Percentiles rank a stretch among this genome's conserved stretches.
These are phyloP conservation scores for Scolanthus callimorphus DNA, from an alignment of 92 coral and sea anemone genomes.

Conservation along the genomic window DNA sequence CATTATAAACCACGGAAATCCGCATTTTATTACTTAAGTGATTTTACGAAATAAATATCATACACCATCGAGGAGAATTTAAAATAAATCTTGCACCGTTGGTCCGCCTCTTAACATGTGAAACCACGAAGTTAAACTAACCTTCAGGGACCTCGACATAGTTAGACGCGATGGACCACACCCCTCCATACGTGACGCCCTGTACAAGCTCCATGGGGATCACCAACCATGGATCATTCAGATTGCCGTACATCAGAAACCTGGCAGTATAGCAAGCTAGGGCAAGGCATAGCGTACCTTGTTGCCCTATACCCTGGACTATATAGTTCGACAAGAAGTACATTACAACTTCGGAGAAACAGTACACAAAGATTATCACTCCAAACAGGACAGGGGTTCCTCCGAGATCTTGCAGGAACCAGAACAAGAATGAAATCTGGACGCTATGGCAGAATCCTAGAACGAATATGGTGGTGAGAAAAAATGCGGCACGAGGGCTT, in stretches of 20 bases:
- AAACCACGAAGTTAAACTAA: too few relatives aligned
- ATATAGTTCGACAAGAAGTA: constrained; percentile 52
- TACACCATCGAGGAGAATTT: too few relatives aligned
- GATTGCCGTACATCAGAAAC: constrained; percentile 74
- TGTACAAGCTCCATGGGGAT: constrained; percentile 83
- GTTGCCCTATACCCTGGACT: constrained; percentile 62
- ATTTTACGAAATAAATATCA: too few relatives aligned
- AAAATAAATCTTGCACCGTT: too few relatives aligned
- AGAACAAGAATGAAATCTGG: constrained; percentile 70
- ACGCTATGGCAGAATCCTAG: constrained; percentile 73
- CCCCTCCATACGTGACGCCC: constrained; percentile 82
- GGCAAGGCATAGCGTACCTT: constrained; percentile 69
- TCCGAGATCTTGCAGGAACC: constrained; percentile 85
- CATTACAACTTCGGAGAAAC: constrained; percentile 72
- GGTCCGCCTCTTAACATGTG: too few relatives aligned
- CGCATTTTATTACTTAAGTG: too few relatives aligned
- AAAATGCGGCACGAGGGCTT: constrained; percentile 62
- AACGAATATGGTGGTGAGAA: constrained; percentile 59
- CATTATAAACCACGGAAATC: too few relatives aligned
- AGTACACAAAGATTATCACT: constrained; percentile 55
- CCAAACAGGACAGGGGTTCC: constrained; percentile 77
- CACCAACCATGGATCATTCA: constrained; percentile 70
- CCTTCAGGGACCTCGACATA: constrained; percentile 74
- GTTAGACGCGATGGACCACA: constrained; percentile 77
- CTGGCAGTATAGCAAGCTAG: constrained; percentile 83